Percentiles rank a stretch among this genome's conserved stretches.
phyloP scores from a whole-genome alignment of 2,888 invertebrate species.

The Troides oblongomaculatus region DNA sequence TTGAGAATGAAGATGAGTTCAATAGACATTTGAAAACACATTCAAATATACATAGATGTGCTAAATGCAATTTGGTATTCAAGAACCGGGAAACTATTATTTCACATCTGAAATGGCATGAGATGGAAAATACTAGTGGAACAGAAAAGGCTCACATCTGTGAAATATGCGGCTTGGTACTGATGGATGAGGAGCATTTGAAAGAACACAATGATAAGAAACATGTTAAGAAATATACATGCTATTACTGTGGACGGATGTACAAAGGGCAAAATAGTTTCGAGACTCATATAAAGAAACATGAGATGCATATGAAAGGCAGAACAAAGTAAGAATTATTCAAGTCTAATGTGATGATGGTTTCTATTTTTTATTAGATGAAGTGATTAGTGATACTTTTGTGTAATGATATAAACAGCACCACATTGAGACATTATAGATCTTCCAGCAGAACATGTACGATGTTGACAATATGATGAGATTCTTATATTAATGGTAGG shows the following conservation, averaged over 20 bases:
- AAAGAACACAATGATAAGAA: constrained; percentile 51
- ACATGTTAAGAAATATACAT: constrained; percentile 61
- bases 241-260: constrained; percentile 66
- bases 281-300: constrained; percentile 63
- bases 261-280: constrained; percentile 60
- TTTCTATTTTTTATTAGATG: too few relatives aligned
- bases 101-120: constrained; percentile 57
- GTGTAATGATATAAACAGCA: too few relatives aligned
- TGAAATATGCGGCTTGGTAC: constrained; percentile 57
- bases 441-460: too few relatives aligned
- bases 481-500: too few relatives aligned
- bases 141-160: constrained; percentile 52
- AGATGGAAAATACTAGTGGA: constrained; percentile 33
- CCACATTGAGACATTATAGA: too few relatives aligned
- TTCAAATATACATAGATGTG: constrained; percentile 56
- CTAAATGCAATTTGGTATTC: constrained; percentile 55
- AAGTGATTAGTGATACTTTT: too few relatives aligned
- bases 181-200: constrained; percentile 45
- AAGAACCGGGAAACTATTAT: constrained; percentile 57
- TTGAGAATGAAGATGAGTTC: constrained; percentile 55
- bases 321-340: constrained; percentile 38
- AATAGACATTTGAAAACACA: constrained; percentile 57
- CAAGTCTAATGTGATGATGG: neutral
- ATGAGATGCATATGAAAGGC: constrained; percentile 48
- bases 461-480: too few relatives aligned